Evolutionary conservation across 1,140 invertebrate genomes (phyloP), one percentile per base, ranked within the genome.

Genomic region (Geopemphigus sp.): DNA sequence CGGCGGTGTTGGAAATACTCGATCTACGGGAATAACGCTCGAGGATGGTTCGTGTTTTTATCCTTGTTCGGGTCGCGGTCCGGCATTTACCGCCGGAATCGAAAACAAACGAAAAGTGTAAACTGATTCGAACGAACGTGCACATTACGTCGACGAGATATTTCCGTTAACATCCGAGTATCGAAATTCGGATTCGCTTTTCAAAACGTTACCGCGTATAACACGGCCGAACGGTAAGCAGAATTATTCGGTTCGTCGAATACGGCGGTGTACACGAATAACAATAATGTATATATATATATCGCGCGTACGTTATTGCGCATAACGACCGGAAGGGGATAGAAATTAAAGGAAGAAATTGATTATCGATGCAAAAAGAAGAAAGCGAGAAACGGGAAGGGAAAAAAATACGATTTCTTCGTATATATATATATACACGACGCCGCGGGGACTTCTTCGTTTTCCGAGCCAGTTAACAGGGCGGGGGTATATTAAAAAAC

Each of bases 331-430:
- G 22, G 47, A 29, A 63, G 74, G 56, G 54, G 39, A 50, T 26
- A 63, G 14, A 78, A 78, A 78, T 78, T 78, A 78, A 61, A 78
- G 22, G 10, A 61, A 29, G 32, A 50, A 78, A 78, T 78, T 78
- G 74, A 78, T 78, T 78, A 78, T 78, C 74, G 57, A 78, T 78
- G 74, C 74, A 78, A 63, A 50, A 78, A 78, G 15, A 45, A 45
- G n/a, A 56, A 57, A n/a, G 73, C 73, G 61, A 63, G 26, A 78
- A 78, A 15, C 22, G 39, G n/a, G 32, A 57, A 74, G 11, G 19
- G 22, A 10, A 61, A 76, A 61, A 72, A 76, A 76, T 17, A 47
- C n/a, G n/a, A 66, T 45, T 54, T 26, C 32, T n/a, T 56, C n/a
- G 6, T 56, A 56, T 56, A 57, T 57, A 57, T 57, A 57, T 19